phyloP scores from a whole-genome alignment of 2,888 invertebrate genomes.

The Alloplasta piceator region DNA sequence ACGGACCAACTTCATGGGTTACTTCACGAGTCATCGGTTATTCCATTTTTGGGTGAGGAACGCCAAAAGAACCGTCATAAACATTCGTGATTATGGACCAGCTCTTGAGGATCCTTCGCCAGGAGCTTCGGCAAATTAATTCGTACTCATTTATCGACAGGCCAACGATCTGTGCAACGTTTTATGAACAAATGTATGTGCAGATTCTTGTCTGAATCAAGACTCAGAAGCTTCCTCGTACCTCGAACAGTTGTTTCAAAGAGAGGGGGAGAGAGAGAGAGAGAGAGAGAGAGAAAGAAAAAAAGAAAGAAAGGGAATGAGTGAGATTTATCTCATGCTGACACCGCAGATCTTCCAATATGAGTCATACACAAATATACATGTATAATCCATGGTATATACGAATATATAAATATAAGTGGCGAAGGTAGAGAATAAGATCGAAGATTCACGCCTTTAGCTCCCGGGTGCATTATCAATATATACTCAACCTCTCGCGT shows the following conservation, averaged over 20 bases:
- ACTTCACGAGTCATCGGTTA: too few species aligned
- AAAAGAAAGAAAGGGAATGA: too few species aligned
- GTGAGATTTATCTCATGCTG: slow-evolving; percentile 43
- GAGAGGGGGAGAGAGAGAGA: not conserved
- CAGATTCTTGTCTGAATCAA: slow-evolving; percentile 36
- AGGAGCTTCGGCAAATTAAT: slow-evolving; percentile 54
- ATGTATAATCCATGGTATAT: too few species aligned
- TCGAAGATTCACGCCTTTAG: slow-evolving; percentile 58
- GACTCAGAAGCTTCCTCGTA: slow-evolving; percentile 7
- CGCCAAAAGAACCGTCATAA: not conserved
- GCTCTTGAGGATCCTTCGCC: slow-evolving; percentile 18
- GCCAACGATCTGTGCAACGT: not conserved
- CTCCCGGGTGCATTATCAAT: slow-evolving; percentile 59
- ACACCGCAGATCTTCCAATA: slow-evolving; percentile 35
- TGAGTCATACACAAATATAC: too few species aligned
- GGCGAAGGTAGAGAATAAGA: slow-evolving; percentile 37
- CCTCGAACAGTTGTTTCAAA: slow-evolving; percentile 44
- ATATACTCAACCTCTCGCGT: not conserved
- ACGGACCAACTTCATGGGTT: too few species aligned
- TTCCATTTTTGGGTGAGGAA: too few species aligned
- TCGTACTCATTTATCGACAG: slow-evolving; percentile 26
- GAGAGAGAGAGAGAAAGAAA: not conserved
- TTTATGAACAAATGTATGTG: slow-evolving; percentile 1
- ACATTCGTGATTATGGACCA: not conserved
- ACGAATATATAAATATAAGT: slow-evolving; percentile 35